Evolutionary conservation across 2,113 vertebrate species (phyloP), one percentile per base, ranked within the genome.

Genomic region (Elgaria multicarinata): DNA sequence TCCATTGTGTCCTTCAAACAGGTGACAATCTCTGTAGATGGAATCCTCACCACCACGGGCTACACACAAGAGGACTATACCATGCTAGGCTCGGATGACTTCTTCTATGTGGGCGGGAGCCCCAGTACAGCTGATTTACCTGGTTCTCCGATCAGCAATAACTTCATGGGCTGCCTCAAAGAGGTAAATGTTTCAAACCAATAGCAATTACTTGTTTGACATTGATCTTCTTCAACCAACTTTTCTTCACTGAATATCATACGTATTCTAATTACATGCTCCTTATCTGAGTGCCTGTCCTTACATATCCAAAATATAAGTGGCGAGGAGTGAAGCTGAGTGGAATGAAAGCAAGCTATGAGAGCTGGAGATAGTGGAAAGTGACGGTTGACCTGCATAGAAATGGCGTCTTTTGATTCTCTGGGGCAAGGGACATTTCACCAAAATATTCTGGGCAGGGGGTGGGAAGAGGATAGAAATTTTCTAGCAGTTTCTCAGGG

Each of bases 1-100:
- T 96, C 93, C 97, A 90, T 98, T 98, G 85, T 98, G 97, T 95
- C 95, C 96, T 95, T 97, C 72, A 67, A 95, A 97, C 97, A 99
- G 99, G 99, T 99, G 88, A 99, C 99, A 53, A 99, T 99, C 93
- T 99, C 99, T 42, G 99, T 99, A 93, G 99, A 99, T 93, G 99
- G 99, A 90, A 99, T 99, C 96, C 98, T 99, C 85, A 99, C 99
- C 90, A 99, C 99, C 33, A 99, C 99, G 4, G 99, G 99, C 92
- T 99, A 99, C 95, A 99, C 99, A 10, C 99, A 99, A 92, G 99
- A 99, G 93, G 99, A 99, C 97, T 99, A 99, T 96, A 99, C 99
- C 96, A 99, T 99, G 99, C 97, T 99, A 95, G 99, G 99, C 87
- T 99, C 99, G 0, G 99, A 99, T 88, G 99, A 99, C 96, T 99